These are phyloP conservation scores for Pammene fasciana DNA, from an alignment of 2,888 invertebrate genomes.

Conservation along the genomic window DNA sequence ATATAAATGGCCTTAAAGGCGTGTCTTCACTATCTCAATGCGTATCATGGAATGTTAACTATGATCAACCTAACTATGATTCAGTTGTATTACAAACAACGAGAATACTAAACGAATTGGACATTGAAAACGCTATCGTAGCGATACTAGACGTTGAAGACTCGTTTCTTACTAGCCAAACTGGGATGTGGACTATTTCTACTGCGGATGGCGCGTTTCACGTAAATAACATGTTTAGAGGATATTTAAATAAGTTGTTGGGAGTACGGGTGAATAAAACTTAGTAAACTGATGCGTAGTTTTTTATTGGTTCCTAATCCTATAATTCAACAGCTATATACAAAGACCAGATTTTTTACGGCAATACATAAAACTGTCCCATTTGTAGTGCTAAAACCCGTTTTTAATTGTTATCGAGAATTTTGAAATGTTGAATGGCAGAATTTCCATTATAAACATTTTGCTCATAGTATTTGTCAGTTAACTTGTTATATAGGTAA, in stretches of 20 bases:
- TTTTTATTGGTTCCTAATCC: conserved; percentile 29
- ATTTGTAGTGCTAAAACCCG: too few relatives aligned
- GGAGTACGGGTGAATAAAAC: conserved; percentile 30
- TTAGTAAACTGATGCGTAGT: conserved; percentile 5
- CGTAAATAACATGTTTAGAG: conserved; percentile 46
- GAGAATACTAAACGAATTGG: conserved; percentile 41
- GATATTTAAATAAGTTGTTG: conserved; percentile 42
- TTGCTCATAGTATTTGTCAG: too few relatives aligned
- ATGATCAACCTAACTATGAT: conserved; percentile 39
- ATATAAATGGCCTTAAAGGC: conserved; percentile 1
- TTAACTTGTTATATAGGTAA: too few relatives aligned
- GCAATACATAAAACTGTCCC: too few relatives aligned
- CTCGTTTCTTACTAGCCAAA: conserved; percentile 35
- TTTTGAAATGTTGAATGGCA: too few relatives aligned
- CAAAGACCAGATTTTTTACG: too few relatives aligned
- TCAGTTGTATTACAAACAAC: conserved; percentile 39
- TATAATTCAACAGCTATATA: background rate
- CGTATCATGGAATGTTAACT: conserved; percentile 40
- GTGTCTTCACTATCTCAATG: conserved; percentile 37
- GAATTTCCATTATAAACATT: too few relatives aligned
- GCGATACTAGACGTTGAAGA: conserved; percentile 45
- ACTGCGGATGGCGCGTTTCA: conserved; percentile 42
- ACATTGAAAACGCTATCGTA: conserved; percentile 42
- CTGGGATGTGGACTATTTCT: conserved; percentile 46
- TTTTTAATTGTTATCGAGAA: too few relatives aligned